These are phyloP conservation scores for Creontiades dilutus DNA, from an alignment of 2,888 invertebrate species.

Conservation along the genomic window DNA sequence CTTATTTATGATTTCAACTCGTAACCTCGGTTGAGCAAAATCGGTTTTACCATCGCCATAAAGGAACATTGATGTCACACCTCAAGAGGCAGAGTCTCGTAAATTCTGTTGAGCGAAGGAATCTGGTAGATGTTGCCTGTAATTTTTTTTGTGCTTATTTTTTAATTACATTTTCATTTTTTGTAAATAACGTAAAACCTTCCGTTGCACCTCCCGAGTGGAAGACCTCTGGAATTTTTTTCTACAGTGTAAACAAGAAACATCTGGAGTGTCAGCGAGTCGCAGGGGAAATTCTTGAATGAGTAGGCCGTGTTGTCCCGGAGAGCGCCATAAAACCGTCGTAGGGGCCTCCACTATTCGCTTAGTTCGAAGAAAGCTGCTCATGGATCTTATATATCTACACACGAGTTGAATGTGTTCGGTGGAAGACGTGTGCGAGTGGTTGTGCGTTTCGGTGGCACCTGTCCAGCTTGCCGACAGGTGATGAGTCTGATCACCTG, in stretches of 20 bases:
- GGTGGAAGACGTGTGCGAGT: background rate
- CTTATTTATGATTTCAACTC: too few relatives aligned
- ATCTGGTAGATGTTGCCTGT: background rate
- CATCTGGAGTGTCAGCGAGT: background rate
- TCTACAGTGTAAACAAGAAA: background rate
- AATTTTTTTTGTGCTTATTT: background rate
- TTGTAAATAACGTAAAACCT: background rate
- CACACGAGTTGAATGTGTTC: background rate
- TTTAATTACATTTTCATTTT: background rate
- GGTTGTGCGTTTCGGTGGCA: background rate
- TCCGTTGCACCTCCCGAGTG: background rate
- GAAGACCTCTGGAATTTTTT: background rate
- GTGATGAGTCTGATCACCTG: slow-evolving; percentile 32
- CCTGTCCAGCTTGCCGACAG: slow-evolving; percentile 10
- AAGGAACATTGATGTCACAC: background rate
- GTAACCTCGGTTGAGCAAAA: background rate
- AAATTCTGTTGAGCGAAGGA: background rate
- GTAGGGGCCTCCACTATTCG: background rate
- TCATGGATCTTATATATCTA: background rate
- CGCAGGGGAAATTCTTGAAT: slow-evolving; percentile 1
- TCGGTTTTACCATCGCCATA: background rate
- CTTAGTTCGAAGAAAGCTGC: background rate
- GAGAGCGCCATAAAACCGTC: background rate
- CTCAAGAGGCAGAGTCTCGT: background rate
- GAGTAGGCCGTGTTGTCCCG: background rate